These are phyloP conservation scores for Sciurus carolinensis DNA, from an alignment of 2,797 vertebrate species.

Conservation along the genomic window DNA sequence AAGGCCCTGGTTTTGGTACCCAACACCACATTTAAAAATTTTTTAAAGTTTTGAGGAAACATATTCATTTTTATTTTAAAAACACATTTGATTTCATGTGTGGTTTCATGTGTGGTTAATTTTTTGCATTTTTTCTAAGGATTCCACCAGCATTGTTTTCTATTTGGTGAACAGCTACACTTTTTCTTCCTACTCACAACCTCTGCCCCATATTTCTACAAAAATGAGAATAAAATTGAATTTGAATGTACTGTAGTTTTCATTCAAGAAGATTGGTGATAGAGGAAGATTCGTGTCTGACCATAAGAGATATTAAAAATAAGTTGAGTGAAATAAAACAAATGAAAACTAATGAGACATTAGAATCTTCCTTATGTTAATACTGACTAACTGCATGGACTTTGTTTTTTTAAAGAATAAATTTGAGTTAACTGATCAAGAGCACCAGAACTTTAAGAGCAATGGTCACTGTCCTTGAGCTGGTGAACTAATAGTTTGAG, in stretches of 20 bases:
- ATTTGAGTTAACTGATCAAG: not conserved
- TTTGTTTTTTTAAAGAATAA: not conserved
- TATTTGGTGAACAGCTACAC: not conserved
- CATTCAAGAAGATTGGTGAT: slow-evolving; percentile 20
- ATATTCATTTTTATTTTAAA: slow-evolving; percentile 9
- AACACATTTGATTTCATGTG: not conserved
- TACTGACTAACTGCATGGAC: not conserved
- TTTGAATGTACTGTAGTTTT: slow-evolving; percentile 64
- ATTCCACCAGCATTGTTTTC: not conserved
- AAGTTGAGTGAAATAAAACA: not conserved
- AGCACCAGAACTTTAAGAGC: not conserved
- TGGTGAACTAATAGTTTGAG: slow-evolving; percentile 4
- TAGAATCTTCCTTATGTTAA: not conserved
- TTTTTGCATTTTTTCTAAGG: not conserved
- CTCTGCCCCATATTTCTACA: not conserved
- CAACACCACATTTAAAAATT: not conserved
- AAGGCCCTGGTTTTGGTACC: not conserved
- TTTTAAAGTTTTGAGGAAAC: not conserved
- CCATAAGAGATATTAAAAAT: not conserved
- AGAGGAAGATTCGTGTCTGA: not conserved
- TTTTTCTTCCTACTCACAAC: not conserved
- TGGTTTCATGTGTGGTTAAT: not conserved
- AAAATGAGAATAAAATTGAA: slow-evolving; percentile 40
- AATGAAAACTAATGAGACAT: slow-evolving; percentile 48
- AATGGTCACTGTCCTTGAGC: not conserved